Evolutionary conservation across 1,140 invertebrate genomes (phyloP).

Genomic region (Diploscapter pachys): DNA sequence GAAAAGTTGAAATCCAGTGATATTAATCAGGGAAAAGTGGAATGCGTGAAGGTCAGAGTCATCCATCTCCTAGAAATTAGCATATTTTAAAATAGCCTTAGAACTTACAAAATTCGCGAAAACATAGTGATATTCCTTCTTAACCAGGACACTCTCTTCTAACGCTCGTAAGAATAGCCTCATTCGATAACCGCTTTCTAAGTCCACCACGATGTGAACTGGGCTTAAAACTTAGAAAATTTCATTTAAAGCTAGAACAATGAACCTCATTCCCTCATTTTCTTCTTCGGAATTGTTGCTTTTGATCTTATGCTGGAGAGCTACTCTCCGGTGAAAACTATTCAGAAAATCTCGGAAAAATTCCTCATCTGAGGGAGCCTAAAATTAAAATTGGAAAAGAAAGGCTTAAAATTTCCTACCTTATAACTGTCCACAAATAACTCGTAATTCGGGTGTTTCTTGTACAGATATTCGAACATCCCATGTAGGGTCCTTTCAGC

Average conservation of each 20-base stretch:
- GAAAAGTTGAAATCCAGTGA: conserved; percentile 35
- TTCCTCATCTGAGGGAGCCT: conserved; percentile 25
- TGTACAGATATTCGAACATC: conserved; percentile 27
- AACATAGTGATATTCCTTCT: conserved; percentile 36
- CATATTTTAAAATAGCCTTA: background rate
- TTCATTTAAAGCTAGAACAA: background rate
- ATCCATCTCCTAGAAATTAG: conserved; percentile 27
- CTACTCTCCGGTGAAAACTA: conserved; percentile 28
- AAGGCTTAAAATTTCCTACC: background rate
- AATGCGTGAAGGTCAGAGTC: conserved; percentile 27
- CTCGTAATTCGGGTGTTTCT: conserved; percentile 23
- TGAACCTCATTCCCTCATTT: conserved; percentile 13
- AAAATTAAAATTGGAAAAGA: background rate
- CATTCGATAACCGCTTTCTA: conserved; percentile 28
- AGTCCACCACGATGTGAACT: conserved; percentile 29
- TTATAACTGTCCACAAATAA: conserved; percentile 29
- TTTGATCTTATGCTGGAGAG: conserved; percentile 20
- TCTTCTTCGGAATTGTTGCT: conserved; percentile 21
- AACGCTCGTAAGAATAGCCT: conserved; percentile 29
- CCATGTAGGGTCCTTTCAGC: conserved; percentile 28
- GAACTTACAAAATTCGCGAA: conserved; percentile 37
- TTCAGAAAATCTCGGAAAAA: conserved; percentile 32
- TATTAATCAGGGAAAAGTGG: conserved; percentile 34
- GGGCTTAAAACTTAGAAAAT: conserved; percentile 22
- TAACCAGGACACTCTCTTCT: conserved; percentile 34